phyloP scores from a whole-genome alignment of 2,888 invertebrate species.

The Tachina grossa region DNA sequence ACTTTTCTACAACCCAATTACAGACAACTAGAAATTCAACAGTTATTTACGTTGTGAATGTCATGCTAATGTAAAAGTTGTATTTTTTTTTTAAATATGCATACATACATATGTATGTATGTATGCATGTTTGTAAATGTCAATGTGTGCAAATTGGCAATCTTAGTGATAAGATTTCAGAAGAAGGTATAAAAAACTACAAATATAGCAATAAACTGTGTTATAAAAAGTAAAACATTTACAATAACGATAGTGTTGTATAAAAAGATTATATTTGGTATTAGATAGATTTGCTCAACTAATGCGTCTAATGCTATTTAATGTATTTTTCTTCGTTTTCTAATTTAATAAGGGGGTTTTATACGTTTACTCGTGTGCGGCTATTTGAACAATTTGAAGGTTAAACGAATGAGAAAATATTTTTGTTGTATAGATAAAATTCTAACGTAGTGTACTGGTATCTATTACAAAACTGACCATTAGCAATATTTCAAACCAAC shows the following conservation, averaged over 20 bases:
- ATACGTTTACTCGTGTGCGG: background rate
- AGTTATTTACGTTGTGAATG: too few relatives aligned
- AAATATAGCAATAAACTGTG: slow-evolving; percentile 11
- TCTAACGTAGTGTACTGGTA: too few relatives aligned
- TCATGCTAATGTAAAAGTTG: too few relatives aligned
- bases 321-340: slow-evolving; percentile 5
- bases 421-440: background rate
- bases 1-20: too few relatives aligned
- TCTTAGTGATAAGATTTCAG: background rate
- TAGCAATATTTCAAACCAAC: background rate
- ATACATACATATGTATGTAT: background rate
- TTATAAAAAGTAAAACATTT: slow-evolving; percentile 6
- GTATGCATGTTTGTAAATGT: background rate
- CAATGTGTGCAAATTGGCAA: background rate
- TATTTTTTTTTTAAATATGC: too few relatives aligned
- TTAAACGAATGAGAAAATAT: slow-evolving; percentile 18
- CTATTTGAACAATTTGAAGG: slow-evolving; percentile 39
- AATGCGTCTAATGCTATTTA: slow-evolving; percentile 52
- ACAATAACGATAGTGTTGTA: background rate
- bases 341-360: background rate
- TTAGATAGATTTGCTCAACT: slow-evolving; percentile 55
- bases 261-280: slow-evolving; percentile 44
- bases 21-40: too few relatives aligned
- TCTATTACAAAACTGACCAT: slow-evolving; percentile 18
- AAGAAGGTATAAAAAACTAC: background rate